Evolutionary conservation across 2,113 vertebrate genomes (phyloP), one percentile per base, ranked within the genome.

Genomic region (Andinoacara biseriatus): DNA sequence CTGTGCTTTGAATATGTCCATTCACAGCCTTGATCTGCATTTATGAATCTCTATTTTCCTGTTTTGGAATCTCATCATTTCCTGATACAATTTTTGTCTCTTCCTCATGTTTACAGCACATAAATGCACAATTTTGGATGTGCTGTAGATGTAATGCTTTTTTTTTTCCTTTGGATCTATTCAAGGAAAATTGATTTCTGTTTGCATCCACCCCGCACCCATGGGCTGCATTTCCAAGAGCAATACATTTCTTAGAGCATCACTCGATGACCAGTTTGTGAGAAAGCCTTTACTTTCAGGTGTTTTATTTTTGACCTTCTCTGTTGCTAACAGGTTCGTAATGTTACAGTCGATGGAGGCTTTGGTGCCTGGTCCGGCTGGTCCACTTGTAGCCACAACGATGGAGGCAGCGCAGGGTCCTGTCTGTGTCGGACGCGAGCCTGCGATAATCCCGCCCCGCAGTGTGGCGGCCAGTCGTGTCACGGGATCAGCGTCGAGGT

Each of bases 401-500:
- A 99, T 0, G 96, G 97, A 22, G 86, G 93, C 59, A 95, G 93
- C 0, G 59, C 96, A 4, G 98, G 98, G 11, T 92, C 96, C 78
- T 99, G 98, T 88, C 93, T 97, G 77, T 99, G 98, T 78, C 96
- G 98, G n/a, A 97, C 95, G 0, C 96, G 98, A 2, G 90, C 96
- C 31, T 99, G 98, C 3, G 95, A 99, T 93, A 98, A 90, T 86
- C 98, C 98, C 0, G 93, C 94, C 81, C 97, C 98, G 3, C 97
- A 96, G 88, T 99, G 98, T 59, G 98, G 97, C 0, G 98, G 98
- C 0, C 96, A 96, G 93, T 95, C 92, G n/a, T 99, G 98, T 60
- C 94, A 96, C 18, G 98, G 98, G 40, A 96, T 96, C 84, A 96
- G 95, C 7, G 94, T 97, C 88, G 98, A 99, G 91, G 97, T 99